Evolutionary conservation across 1,140 invertebrate genomes (phyloP).

Genomic region (Hypsibius dujardini): DNA sequence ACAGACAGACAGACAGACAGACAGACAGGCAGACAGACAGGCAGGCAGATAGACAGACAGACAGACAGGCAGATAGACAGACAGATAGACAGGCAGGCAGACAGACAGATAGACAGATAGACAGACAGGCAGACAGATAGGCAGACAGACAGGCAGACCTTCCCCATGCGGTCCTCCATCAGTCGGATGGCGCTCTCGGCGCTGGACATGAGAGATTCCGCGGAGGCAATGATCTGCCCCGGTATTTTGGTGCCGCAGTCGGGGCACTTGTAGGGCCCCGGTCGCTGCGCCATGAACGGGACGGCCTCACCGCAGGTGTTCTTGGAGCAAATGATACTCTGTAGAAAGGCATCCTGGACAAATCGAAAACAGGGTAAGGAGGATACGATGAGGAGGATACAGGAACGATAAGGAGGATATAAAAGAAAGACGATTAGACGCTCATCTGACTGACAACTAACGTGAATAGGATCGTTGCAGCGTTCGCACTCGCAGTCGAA

Average conservation of each 20-base stretch:
- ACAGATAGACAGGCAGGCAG: too few relatives aligned
- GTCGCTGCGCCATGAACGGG: neutral
- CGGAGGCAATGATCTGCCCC: neutral
- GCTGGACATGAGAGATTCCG: neutral
- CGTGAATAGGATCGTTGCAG: neutral
- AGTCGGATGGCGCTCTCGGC: neutral
- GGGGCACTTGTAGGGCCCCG: neutral
- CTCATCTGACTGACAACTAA: slow-evolving; percentile 8
- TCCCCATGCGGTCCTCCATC: neutral
- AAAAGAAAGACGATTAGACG: neutral
- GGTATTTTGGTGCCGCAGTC: neutral
- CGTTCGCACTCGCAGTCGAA: slow-evolving; percentile 11
- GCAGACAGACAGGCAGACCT: too few relatives aligned
- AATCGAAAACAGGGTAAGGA: neutral
- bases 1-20: too few relatives aligned
- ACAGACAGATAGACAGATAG: too few relatives aligned
- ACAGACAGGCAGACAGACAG: too few relatives aligned
- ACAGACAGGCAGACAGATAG: too few relatives aligned
- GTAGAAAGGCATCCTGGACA: slow-evolving; percentile 12
- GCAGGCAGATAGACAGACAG: too few relatives aligned
- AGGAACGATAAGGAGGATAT: too few relatives aligned
- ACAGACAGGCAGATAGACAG: too few relatives aligned
- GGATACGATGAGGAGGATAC: too few relatives aligned
- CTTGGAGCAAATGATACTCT: neutral
- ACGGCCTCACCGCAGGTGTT: slow-evolving; percentile 13